phyloP scores from a whole-genome alignment of 2,113 vertebrate species.

The Rhegmatorhina hoffmannsi region DNA sequence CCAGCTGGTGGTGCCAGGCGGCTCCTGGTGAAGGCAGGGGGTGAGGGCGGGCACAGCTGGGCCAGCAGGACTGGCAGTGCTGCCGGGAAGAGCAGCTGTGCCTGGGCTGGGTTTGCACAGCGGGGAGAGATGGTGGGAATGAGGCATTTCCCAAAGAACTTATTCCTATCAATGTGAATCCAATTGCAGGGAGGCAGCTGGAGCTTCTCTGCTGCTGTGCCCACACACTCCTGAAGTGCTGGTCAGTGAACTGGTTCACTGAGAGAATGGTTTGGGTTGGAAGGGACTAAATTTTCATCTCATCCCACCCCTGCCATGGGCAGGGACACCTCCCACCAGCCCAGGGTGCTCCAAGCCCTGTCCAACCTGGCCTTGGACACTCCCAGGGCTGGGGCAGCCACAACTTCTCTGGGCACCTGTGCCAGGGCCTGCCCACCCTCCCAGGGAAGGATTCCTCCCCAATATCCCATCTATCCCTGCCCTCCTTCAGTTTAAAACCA shows the following conservation, averaged over 20 bases:
- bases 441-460: neutral
- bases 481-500: neutral
- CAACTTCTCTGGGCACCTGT: neutral
- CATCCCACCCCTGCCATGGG: neutral
- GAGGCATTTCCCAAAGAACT: neutral
- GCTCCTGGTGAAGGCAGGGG: neutral
- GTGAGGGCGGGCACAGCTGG: neutral
- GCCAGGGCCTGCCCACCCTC: neutral
- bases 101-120: neutral
- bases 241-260: neutral
- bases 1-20: neutral
- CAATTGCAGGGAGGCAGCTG: neutral
- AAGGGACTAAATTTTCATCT: neutral
- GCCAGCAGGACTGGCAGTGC: neutral
- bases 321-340: neutral
- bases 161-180: neutral
- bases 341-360: neutral
- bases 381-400: neutral
- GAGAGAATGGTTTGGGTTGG: neutral
- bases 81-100: neutral
- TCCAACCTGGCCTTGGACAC: neutral
- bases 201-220: neutral
- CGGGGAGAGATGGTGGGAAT: neutral
- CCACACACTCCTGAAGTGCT: neutral
- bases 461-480: accelerated